Evolutionary conservation across 2,797 vertebrate genomes (phyloP).

Genomic region (Leucoraja ocellata): DNA sequence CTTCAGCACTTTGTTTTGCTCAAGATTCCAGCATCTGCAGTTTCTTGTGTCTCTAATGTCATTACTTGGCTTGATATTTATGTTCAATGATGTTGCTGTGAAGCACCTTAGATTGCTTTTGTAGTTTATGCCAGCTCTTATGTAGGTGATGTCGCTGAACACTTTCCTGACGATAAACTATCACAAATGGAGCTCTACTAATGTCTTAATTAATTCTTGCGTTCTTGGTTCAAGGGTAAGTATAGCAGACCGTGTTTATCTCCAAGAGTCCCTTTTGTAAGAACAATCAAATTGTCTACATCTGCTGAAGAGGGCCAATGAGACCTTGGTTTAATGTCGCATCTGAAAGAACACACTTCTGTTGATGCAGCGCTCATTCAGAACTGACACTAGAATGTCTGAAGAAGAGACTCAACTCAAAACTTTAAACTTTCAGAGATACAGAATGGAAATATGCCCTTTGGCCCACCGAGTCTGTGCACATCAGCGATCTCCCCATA

Average conservation of each 20-base stretch:
- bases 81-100: neutral
- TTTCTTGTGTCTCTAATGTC: too few relatives aligned
- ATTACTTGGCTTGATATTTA: neutral
- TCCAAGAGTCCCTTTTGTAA: neutral
- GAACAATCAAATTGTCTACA: neutral
- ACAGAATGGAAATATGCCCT: too few relatives aligned
- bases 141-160: neutral
- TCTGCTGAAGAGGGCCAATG: too few relatives aligned
- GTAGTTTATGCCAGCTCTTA: neutral
- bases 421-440: too few relatives aligned
- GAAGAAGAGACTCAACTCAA: too few relatives aligned
- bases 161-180: neutral
- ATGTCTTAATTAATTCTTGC: neutral
- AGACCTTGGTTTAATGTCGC: neutral
- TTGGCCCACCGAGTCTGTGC: too few relatives aligned
- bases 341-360: neutral
- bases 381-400: neutral
- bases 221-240: neutral
- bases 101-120: neutral
- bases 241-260: neutral
- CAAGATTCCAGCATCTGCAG: too few relatives aligned
- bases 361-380: neutral
- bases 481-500: too few relatives aligned
- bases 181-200: neutral
- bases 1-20: too few relatives aligned